These are phyloP conservation scores for Paracentrotus lividus DNA, from an alignment of 53 echinoderm and acorn worm genomes.

Conservation along the genomic window DNA sequence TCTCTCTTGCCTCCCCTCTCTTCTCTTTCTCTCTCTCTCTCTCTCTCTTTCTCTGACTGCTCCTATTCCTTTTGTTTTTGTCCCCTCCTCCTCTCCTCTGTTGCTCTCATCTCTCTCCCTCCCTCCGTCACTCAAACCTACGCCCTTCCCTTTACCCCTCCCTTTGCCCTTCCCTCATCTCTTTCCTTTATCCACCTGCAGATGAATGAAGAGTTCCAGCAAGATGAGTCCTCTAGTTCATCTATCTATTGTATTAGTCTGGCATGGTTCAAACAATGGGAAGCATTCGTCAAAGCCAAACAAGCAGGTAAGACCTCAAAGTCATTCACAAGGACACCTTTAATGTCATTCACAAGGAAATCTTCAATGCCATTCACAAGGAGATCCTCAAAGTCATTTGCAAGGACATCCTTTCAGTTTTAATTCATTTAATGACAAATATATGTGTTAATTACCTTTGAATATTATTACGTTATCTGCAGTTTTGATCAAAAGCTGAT, in stretches of 20 bases:
- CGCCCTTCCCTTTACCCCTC: not conserved
- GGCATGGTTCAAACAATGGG: slow-evolving; percentile 98
- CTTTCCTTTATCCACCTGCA: slow-evolving; percentile 7
- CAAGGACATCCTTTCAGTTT: not conserved
- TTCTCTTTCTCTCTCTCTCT: not conserved
- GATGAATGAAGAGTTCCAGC: slow-evolving; percentile 88
- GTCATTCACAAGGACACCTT: not conserved
- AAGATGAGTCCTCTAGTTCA: slow-evolving; percentile 74
- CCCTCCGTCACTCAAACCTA: not conserved
- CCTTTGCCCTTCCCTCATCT: not conserved
- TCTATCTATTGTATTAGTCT: slow-evolving; percentile 95
- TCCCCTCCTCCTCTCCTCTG: not conserved
- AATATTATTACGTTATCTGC: no score
- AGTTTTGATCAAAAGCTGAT: no score
- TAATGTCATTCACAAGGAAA: not conserved
- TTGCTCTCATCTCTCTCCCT: not conserved
- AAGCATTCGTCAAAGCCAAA: slow-evolving; percentile 95
- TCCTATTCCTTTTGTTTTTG: not conserved
- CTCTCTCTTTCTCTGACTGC: not conserved
- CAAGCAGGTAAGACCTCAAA: slow-evolving; percentile 79
- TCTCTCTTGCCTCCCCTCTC: not conserved
- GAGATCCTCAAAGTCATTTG: not conserved
- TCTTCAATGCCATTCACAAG: not conserved
- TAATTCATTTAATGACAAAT: no score
- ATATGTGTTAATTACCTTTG: no score